A percentile compares a stretch with the other conserved stretches of the same genome.
phyloP scores from a whole-genome alignment of 2,797 vertebrate species.

The Balearica regulorum region DNA sequence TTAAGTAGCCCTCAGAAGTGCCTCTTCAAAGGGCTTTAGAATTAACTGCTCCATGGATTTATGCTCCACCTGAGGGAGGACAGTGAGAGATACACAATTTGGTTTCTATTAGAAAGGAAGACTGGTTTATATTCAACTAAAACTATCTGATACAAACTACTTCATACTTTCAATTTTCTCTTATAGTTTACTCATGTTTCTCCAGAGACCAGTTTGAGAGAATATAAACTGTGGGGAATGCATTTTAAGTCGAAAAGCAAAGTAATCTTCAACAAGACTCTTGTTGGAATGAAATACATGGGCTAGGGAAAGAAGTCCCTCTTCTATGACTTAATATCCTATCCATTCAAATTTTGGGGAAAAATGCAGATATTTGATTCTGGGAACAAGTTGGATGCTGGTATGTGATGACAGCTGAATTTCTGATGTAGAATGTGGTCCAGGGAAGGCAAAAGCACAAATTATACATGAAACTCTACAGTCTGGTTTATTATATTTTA shows the following conservation, averaged over 20 bases:
- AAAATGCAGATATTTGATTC: neutral
- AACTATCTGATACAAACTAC: neutral
- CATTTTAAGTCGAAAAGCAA: neutral
- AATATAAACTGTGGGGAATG: neutral
- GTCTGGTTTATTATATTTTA: neutral
- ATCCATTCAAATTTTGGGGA: neutral
- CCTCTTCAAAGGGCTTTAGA: neutral
- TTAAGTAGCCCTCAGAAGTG: neutral
- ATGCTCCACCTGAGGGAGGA: neutral
- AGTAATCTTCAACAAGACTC: neutral
- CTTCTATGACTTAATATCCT: neutral
- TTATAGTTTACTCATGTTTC: neutral
- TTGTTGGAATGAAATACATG: neutral
- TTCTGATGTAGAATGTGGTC: neutral
- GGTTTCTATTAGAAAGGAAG: neutral
- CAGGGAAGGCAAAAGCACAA: neutral
- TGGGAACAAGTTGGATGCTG: neutral
- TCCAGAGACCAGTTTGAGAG: neutral
- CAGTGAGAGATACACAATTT: neutral
- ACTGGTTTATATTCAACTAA: neutral
- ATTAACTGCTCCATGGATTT: neutral
- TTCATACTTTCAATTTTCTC: neutral
- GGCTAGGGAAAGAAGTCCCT: neutral
- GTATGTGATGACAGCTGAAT: neutral
- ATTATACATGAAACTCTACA: accelerated